Evolutionary conservation across 1,140 invertebrate genomes (phyloP), one percentile per base, ranked within the genome.

Genomic region (Caerostris darwini): DNA sequence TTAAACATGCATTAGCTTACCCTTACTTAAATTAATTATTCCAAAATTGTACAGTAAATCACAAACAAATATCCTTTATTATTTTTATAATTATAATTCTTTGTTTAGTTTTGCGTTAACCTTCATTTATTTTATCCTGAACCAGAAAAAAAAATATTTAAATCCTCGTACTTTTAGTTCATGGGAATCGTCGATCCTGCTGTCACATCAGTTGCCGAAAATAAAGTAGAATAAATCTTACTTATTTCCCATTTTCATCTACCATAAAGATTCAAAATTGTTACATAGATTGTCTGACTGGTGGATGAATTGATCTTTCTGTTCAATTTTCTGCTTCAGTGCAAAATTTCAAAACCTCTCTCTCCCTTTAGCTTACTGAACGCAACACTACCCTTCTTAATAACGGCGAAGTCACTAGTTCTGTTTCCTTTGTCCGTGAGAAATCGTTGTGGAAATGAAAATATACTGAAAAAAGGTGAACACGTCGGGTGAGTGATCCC

Each of bases 301-400:
- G 71, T 6, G 71, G 14, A 50, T 59, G 54, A 85, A 85, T 34
- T 7, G 17, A 19, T 85, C 7, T 85, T 56, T 56, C 56, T 10
- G 17, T 7, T 2, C 54, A 85, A 85, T 85, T 85, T 85, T 85
- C 83, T 59, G 83, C 83, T 58, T 57, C 56, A 50, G 7, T 34
- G 54, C 83, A 4, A 19, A 58, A 58, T 59, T 85, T 59, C 57
- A 50, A 85, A 85, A n/a, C 10, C 17, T 57, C 14, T 58, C 54
- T 85, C 17, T 58, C n/a, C 50, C 17, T 85, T 57, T 85, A 8
- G 10, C 17, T 56, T 19, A 58, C 54, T 85, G 56, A 85, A 85
- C 83, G 83, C 83, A 19, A 58, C 83, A 85, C 53, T 85, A 59
- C n/a, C 83, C 58, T 58, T 58, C 83, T 59, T 85, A 85, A 85